These are phyloP conservation scores for Plebejus anna DNA, from an alignment of 2,888 invertebrate species.

Conservation along the genomic window DNA sequence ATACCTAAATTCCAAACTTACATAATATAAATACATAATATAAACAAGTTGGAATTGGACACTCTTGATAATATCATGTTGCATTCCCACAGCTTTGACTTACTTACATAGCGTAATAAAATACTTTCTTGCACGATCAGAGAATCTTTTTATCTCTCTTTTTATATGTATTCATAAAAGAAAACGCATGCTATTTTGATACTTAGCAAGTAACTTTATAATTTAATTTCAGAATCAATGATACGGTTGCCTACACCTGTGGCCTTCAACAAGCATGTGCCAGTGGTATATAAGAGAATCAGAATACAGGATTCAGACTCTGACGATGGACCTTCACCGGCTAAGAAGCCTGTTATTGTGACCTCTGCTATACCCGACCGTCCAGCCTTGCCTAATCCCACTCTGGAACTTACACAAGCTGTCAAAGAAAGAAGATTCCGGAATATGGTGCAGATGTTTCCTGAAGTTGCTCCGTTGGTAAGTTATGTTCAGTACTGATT, in stretches of 20 bases:
- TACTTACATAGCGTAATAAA: not conserved
- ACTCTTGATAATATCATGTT: not conserved
- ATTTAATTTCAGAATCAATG: slow-evolving; percentile 34
- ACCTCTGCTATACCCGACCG: not conserved
- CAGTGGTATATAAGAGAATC: slow-evolving; percentile 65
- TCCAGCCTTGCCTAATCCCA: not conserved
- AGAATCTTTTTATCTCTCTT: not conserved
- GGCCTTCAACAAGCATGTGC: slow-evolving; percentile 49
- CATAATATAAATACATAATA: no score
- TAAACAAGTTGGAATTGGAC: not conserved
- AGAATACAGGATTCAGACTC: slow-evolving; percentile 77
- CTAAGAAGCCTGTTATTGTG: slow-evolving; percentile 47
- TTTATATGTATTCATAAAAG: not conserved
- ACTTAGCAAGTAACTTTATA: not conserved
- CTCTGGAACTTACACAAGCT: slow-evolving; percentile 58
- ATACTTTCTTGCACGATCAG: not conserved
- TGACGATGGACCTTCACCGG: slow-evolving; percentile 63
- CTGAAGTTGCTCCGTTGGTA: slow-evolving; percentile 80
- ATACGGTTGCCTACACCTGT: slow-evolving; percentile 63
- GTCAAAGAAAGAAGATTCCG: slow-evolving; percentile 81
- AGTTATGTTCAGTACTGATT: slow-evolving; percentile 40
- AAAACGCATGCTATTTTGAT: not conserved
- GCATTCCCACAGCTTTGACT: not conserved
- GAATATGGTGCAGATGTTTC: slow-evolving; percentile 82
- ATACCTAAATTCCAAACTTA: not conserved